Evolutionary conservation across 1,140 invertebrate species (phyloP).

Genomic region (Aethina tumida): DNA sequence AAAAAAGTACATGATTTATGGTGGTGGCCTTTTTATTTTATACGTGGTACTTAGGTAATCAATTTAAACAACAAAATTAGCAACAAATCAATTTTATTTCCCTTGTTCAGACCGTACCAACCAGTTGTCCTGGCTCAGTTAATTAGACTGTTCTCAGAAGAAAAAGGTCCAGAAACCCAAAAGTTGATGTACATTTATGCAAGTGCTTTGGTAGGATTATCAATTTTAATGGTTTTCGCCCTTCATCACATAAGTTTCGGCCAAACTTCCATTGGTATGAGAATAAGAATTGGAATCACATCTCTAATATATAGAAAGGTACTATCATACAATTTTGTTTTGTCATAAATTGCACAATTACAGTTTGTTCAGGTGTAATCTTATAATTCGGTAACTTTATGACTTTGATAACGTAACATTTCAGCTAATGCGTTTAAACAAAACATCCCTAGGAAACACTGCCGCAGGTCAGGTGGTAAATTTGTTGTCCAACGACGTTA

Average conservation of each 20-base stretch:
- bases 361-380: slow-evolving; percentile 1
- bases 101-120: slow-evolving; percentile 36
- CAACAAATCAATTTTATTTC: slow-evolving; percentile 7
- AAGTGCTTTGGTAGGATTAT: slow-evolving; percentile 15
- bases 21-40: slow-evolving; percentile 34
- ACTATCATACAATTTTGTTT: slow-evolving; percentile 6
- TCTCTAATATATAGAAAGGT: slow-evolving; percentile 56
- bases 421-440: slow-evolving; percentile 50
- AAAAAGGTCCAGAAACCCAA: too few species aligned
- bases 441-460: slow-evolving; percentile 55
- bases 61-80: slow-evolving; percentile 6
- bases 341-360: background rate
- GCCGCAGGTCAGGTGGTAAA: slow-evolving; percentile 77
- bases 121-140: slow-evolving; percentile 39
- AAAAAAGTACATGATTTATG: slow-evolving; percentile 36
- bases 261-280: slow-evolving; percentile 46
- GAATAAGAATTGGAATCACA: slow-evolving; percentile 46
- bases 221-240: slow-evolving; percentile 20
- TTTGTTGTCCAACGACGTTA: slow-evolving; percentile 71
- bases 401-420: slow-evolving; percentile 8
- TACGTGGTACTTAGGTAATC: slow-evolving; percentile 38
- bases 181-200: slow-evolving; percentile 22
- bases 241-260: slow-evolving; percentile 35
- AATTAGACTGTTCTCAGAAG: slow-evolving; percentile 16
- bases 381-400: background rate